phyloP scores from a whole-genome alignment of 2,888 invertebrate genomes.

The Bruchidius siliquastri region DNA sequence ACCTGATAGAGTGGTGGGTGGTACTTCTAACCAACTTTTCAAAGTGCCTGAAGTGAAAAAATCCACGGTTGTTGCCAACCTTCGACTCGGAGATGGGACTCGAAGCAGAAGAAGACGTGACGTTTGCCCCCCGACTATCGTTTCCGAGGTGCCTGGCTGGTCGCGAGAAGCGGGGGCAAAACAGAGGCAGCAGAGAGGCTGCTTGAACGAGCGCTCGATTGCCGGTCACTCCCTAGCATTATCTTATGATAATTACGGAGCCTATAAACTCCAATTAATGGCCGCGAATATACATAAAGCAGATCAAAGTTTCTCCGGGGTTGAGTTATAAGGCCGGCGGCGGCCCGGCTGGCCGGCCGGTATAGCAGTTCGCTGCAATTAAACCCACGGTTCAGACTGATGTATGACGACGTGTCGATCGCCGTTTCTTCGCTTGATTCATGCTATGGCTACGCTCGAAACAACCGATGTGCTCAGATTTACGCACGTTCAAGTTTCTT shows the following conservation, averaged over 20 bases:
- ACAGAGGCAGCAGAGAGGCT: constrained; percentile 16
- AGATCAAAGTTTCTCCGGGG: constrained; percentile 46
- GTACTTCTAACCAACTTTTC: too few relatives aligned
- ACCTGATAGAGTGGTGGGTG: too few relatives aligned
- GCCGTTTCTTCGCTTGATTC: constrained; percentile 39
- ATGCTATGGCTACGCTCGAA: constrained; percentile 16
- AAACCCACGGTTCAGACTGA: constrained; percentile 48
- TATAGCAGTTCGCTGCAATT: constrained; percentile 43
- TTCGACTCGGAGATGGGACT: too few relatives aligned
- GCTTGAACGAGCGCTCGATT: constrained; percentile 21
- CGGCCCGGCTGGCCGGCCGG: constrained; percentile 25
- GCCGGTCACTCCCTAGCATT: constrained; percentile 46
- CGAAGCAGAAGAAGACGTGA: not conserved
- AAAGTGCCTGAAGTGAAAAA: too few relatives aligned
- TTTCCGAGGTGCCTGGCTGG: constrained; percentile 11
- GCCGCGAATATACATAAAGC: constrained; percentile 47
- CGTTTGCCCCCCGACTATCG: not conserved
- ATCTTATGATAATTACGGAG: constrained; percentile 48
- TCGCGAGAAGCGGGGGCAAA: constrained; percentile 17
- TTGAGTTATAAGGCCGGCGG: constrained; percentile 41
- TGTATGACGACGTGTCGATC: constrained; percentile 43
- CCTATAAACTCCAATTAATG: constrained; percentile 50
- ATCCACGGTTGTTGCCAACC: too few relatives aligned
- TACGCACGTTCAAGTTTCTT: too few relatives aligned
- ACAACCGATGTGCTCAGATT: too few relatives aligned